A percentile compares a stretch with the other conserved stretches of the same genome.
Conservation (phyloP, 35 echinoderm and acorn worm genomes). For the Ophiothrix spiculata region DNA sequence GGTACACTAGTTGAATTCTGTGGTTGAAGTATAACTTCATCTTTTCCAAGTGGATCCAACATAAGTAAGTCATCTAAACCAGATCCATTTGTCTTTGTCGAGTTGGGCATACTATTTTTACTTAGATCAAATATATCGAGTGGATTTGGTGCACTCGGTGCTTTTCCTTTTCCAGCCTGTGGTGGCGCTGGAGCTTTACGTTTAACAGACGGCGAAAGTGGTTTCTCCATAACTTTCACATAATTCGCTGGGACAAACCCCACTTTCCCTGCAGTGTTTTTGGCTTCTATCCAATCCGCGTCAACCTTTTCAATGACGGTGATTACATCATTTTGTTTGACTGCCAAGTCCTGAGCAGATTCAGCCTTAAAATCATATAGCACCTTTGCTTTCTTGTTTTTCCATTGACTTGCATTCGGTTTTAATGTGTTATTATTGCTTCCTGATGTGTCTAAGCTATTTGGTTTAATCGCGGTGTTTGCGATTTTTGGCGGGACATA, state of each 20-base stretch:
- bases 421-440: conserved; percentile 30
- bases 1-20: conserved; percentile 2
- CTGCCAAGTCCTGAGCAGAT: conserved; percentile 67
- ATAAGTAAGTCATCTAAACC: conserved; percentile 61
- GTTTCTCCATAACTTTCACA: conserved; percentile 82
- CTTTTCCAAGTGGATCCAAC: conserved; percentile 75
- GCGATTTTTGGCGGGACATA: conserved; percentile 26
- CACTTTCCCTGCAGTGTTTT: conserved; percentile 45
- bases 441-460: background rate
- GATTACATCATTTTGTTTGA: conserved; percentile 70
- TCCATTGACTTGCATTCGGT: conserved; percentile 10
- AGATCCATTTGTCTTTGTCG: background rate
- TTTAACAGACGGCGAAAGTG: conserved; percentile 81
- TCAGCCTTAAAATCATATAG: conserved; percentile 90
- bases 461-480: conserved; percentile 26
- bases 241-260: conserved; percentile 87
- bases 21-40: background rate
- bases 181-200: conserved; percentile 82
- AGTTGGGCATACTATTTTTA: background rate
- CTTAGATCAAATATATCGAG: conserved; percentile 31
- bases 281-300: conserved; percentile 86
- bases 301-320: conserved; percentile 67
- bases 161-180: conserved; percentile 6
- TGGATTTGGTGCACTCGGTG: background rate
- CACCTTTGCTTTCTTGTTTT: conserved; percentile 71